Base-by-base conservation (phyloP, 2,888 invertebrate species). In the Phasia obesa region DNA sequence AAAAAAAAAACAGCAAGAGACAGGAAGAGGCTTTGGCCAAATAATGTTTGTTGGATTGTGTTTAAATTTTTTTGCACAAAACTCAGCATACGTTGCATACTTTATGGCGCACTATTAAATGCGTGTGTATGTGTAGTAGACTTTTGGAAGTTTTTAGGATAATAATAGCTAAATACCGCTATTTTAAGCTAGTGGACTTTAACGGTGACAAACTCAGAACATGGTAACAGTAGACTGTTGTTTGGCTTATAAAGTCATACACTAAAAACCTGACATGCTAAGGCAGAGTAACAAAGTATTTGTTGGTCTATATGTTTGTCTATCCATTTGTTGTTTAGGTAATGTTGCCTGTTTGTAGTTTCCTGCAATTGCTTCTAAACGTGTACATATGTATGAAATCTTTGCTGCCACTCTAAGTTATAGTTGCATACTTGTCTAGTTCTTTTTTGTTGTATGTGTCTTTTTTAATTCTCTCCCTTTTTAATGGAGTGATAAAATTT, bases 401-500 rank as follows among this genome's bases (percentile, higher is more conserved):
- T 57, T 82, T 69, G 67, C 65, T 77, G 77, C 71, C 64, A 69
- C 42, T 57, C 38, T 60, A 65, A 73, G 67, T 79, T 73, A 70
- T 53, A 27, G 59, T 59, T 67, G 73, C 79, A 67, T 74, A 74
- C 69, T 73, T 70, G 69, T 76, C 44, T 62, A 42, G 51, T 59
- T 55, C 55, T 35, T 27, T 60, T 42, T 4, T 13, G 13, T 7
- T 47, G 44, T 47, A 2, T 47, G 31, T 25, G 38, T 17, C 5
- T 59, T 42, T 47, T 59, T 42, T n/a, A 21, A 4, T 11, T 53
- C 21, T 60, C n/a, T 21, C n/a, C 11, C 19, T 27, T 57, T 82
- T 82, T 82, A 19, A 82, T 82, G 62, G 73, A 77, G 73, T 77
- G 73, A 77, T 82, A 82, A 69, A 82, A 77, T 69, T 82, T 73